phyloP scores from a whole-genome alignment of 2,113 vertebrate species.

The Megaceryle torquata region DNA sequence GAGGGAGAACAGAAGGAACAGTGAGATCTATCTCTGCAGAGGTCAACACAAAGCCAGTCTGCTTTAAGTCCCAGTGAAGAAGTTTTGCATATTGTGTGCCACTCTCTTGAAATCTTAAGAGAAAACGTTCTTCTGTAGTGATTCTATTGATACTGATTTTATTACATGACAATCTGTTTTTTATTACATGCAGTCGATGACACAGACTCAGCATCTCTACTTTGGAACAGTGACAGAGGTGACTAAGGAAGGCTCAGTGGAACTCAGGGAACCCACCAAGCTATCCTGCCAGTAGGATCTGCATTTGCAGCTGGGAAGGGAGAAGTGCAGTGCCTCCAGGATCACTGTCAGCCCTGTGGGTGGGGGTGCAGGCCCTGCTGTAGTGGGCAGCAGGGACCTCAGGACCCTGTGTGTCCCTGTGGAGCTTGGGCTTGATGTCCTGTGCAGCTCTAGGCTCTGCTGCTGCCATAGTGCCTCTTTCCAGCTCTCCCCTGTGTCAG shows the following conservation, averaged over 20 bases:
- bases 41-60: background rate
- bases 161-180: background rate
- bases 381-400: background rate
- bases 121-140: background rate
- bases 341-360: background rate
- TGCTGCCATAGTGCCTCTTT: background rate
- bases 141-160: background rate
- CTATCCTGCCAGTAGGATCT: background rate
- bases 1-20: background rate
- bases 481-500: background rate
- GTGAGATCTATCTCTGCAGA: background rate
- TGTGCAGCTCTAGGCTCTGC: background rate
- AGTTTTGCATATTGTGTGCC: background rate
- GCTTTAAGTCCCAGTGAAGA: background rate
- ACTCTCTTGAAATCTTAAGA: background rate
- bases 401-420: accelerated
- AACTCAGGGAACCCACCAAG: too few species aligned
- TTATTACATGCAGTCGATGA: background rate
- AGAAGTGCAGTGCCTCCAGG: background rate
- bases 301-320: too few species aligned
- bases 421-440: background rate
- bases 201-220: background rate
- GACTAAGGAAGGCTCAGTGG: background rate
- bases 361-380: background rate
- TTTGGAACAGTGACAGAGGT: background rate